Conservation (phyloP, 2,888 invertebrate species). For the Dolichopus griseipennis region DNA sequence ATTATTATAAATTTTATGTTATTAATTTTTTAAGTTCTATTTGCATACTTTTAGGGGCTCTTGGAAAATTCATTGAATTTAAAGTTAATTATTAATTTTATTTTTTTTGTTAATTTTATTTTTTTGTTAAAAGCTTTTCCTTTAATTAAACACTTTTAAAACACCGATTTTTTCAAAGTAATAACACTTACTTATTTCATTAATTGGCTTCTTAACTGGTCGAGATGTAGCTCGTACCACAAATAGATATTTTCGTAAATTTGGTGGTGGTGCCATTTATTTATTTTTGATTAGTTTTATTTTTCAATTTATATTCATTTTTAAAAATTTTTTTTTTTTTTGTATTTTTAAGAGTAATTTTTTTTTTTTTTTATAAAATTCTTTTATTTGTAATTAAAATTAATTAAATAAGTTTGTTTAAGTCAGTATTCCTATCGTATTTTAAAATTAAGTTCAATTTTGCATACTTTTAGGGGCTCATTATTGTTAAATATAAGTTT, state of each 20-base stretch:
- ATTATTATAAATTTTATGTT: too few species aligned
- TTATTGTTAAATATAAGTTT: too few species aligned
- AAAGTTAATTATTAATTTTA: too few species aligned
- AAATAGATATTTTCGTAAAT: constrained; percentile 33
- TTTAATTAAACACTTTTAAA: background rate
- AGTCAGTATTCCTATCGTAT: too few species aligned
- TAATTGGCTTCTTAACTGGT: constrained; percentile 13
- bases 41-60: too few species aligned
- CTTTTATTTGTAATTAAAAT: too few species aligned
- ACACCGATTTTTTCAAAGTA: background rate
- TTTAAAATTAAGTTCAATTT: too few species aligned
- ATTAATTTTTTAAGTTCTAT: too few species aligned
- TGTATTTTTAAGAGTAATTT: background rate
- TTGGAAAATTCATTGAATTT: too few species aligned
- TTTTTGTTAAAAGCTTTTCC: background rate
- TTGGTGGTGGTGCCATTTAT: constrained; percentile 28
- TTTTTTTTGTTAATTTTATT: background rate
- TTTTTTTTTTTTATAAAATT: background rate
- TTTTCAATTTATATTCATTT: constrained; percentile 13
- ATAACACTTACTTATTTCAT: background rate
- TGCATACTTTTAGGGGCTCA: too few species aligned
- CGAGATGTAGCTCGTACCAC: constrained; percentile 28
- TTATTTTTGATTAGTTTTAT: constrained; percentile 15
- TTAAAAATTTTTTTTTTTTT: constrained; percentile 2
- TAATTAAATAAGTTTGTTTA: too few species aligned